A percentile compares a stretch with the other conserved stretches of the same genome.
These are phyloP conservation scores for Ciona savignyi DNA, from an alignment of 23 tunicate species.

Conservation along the genomic window DNA sequence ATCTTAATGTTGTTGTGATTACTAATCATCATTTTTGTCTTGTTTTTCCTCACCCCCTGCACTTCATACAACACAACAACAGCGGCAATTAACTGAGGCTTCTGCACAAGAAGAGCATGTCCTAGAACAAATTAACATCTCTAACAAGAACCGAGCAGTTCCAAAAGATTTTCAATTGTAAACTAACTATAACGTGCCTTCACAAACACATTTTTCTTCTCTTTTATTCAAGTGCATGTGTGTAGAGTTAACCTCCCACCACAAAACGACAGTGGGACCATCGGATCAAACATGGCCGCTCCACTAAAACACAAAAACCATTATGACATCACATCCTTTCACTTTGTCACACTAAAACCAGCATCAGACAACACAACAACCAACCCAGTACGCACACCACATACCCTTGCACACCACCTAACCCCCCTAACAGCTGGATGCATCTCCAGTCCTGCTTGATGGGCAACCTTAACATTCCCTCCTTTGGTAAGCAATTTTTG, in stretches of 20 bases:
- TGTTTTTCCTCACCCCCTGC: slow-evolving; percentile 8
- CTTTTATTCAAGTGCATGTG: background rate
- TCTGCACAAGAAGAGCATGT: background rate
- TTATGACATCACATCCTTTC: no score
- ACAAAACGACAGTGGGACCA: no score
- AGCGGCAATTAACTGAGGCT: background rate
- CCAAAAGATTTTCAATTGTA: background rate
- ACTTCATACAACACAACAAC: background rate
- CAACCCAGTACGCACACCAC: background rate
- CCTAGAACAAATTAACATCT: background rate
- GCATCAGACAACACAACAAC: background rate
- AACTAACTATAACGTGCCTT: background rate
- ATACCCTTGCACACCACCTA: background rate
- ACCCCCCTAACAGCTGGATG: slow-evolving; percentile 1
- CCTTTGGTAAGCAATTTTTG: background rate
- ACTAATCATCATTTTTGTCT: slow-evolving; percentile 42
- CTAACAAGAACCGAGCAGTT: background rate
- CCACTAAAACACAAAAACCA: no score
- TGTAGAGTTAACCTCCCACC: background rate
- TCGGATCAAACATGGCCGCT: no score
- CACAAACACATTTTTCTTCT: background rate
- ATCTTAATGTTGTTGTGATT: slow-evolving; percentile 31
- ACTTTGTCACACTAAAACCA: no score
- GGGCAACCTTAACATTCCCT: background rate
- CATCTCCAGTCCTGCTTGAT: background rate